These are phyloP conservation scores for Cephus pulcher DNA, from an alignment of 2,888 invertebrate genomes.

Conservation along the genomic window DNA sequence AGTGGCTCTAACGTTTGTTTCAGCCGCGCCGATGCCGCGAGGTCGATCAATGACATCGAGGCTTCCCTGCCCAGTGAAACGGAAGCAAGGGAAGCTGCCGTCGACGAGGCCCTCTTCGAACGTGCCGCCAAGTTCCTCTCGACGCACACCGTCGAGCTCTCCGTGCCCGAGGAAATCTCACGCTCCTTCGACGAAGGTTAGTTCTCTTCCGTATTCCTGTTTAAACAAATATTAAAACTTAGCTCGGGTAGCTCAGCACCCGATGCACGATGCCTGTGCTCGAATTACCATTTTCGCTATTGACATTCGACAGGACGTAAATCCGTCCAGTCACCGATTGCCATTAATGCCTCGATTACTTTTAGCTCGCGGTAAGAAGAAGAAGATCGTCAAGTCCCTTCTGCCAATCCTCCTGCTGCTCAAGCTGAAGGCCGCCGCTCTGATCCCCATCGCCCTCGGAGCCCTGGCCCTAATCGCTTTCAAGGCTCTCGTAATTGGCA, in stretches of 20 bases:
- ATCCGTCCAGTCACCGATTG: not conserved
- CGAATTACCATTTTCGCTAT: no score
- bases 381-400: conserved; percentile 82
- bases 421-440: conserved; percentile 82
- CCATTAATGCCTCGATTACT: conserved; percentile 1
- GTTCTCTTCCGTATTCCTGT: conserved; percentile 33
- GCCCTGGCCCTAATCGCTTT: conserved; percentile 83
- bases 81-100: conserved; percentile 77
- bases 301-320: no score
- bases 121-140: conserved; percentile 81
- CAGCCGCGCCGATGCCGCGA: conserved; percentile 67
- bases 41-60: conserved; percentile 74
- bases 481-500: conserved; percentile 86
- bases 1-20: conserved; percentile 22
- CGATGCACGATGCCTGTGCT: not conserved
- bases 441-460: conserved; percentile 83
- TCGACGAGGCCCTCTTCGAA: conserved; percentile 80
- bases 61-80: conserved; percentile 76
- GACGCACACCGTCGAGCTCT: conserved; percentile 83
- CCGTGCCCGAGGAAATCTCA: conserved; percentile 82
- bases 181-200: conserved; percentile 88
- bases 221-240: not conserved
- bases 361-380: conserved; percentile 77
- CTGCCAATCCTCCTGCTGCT: conserved; percentile 80
- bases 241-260: no score